A percentile compares a stretch with the other conserved stretches of the same genome.
Evolutionary conservation across 2,888 invertebrate genomes (phyloP).

Genomic region (Lycaena phlaeas): DNA sequence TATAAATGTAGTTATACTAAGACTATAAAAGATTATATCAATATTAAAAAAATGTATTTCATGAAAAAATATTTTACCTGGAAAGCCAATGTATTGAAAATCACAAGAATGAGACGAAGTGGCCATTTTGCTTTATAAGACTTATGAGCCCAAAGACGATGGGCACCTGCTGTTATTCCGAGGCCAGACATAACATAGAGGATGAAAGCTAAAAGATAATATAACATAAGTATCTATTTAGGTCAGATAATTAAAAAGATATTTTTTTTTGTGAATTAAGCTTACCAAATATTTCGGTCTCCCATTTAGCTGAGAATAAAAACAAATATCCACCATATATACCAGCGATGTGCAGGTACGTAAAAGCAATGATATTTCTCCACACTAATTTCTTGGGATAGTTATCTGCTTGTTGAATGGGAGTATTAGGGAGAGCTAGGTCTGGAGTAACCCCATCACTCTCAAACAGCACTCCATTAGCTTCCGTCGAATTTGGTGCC

Average conservation of each 20-base stretch:
- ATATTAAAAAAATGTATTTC: no score
- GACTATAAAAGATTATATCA: no score
- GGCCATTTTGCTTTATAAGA: conserved; percentile 97
- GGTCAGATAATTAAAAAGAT: background rate
- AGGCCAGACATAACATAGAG: conserved; percentile 86
- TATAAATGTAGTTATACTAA: no score
- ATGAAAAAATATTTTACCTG: no score
- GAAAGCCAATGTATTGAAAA: conserved; percentile 92
- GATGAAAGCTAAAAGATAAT: conserved; percentile 71
- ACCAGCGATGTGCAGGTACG: conserved; percentile 82
- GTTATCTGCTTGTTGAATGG: conserved; percentile 67
- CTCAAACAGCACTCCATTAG: conserved; percentile 62
- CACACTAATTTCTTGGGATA: conserved; percentile 79
- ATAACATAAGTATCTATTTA: background rate
- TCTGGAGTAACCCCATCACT: conserved; percentile 60
- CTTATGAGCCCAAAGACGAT: conserved; percentile 95
- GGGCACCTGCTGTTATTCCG: conserved; percentile 97
- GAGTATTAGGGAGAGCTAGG: conserved; percentile 43
- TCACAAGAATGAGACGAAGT: conserved; percentile 81
- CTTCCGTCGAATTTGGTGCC: conserved; percentile 58
- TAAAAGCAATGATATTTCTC: conserved; percentile 87
- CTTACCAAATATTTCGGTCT: conserved; percentile 82
- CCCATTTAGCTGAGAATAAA: conserved; percentile 81
- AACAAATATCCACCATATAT: conserved; percentile 83
- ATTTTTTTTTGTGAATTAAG: background rate